These are phyloP conservation scores for Choristoneura rosaceana DNA, from an alignment of 2,888 invertebrate species.

Conservation along the genomic window DNA sequence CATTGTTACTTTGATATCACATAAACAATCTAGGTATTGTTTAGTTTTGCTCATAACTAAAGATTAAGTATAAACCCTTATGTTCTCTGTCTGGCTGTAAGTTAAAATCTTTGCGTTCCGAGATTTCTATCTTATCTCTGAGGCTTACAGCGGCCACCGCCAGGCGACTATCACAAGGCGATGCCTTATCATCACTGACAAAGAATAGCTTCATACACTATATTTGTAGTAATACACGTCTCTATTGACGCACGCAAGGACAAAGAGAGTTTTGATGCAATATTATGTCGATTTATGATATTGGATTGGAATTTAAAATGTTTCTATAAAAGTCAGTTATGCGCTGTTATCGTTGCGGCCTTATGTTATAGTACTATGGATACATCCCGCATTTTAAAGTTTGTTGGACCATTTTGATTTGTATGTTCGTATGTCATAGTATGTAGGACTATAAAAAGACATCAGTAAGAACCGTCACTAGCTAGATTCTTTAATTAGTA, in stretches of 20 bases:
- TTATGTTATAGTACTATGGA: not conserved
- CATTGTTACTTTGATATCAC: constrained; percentile 13
- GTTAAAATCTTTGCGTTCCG: constrained; percentile 36
- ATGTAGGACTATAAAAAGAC: not conserved
- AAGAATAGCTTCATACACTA: constrained; percentile 37
- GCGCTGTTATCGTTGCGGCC: constrained; percentile 11
- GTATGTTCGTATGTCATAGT: too few species aligned
- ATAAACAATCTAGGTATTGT: constrained; percentile 26
- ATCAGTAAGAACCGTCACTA: too few species aligned
- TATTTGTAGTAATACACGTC: constrained; percentile 23
- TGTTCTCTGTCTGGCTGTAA: constrained; percentile 31
- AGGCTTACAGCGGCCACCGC: constrained; percentile 33
- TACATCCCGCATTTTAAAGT: not conserved
- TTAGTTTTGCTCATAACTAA: constrained; percentile 25
- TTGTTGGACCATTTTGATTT: not conserved
- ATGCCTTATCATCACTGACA: constrained; percentile 41
- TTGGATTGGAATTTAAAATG: constrained; percentile 22
- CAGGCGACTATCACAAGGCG: constrained; percentile 27
- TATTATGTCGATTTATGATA: constrained; percentile 36
- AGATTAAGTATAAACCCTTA: constrained; percentile 36
- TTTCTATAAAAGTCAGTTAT: constrained; percentile 20
- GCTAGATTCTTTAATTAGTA: too few species aligned
- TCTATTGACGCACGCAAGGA: constrained; percentile 24
- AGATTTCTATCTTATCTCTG: constrained; percentile 42
- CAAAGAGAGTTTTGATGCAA: constrained; percentile 32